Conservation (phyloP, 2,888 invertebrate species). For the Thera britannica region DNA sequence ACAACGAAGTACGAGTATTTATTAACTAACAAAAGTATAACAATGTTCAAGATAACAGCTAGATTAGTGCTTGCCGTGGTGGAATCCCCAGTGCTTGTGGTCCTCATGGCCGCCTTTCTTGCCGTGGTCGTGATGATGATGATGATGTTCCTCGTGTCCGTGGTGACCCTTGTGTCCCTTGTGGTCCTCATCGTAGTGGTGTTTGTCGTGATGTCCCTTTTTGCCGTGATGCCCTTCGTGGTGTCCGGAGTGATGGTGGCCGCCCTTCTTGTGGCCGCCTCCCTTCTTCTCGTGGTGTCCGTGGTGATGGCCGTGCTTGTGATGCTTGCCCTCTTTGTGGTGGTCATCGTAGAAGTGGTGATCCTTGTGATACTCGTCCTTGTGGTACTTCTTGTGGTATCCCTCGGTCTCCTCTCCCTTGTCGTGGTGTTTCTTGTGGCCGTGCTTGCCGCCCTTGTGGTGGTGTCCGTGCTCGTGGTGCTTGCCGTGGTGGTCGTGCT, state of each 20-base stretch:
- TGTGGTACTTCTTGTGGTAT: conserved; percentile 93
- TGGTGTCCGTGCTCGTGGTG: conserved; percentile 92
- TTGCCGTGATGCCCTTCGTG: conserved; percentile 91
- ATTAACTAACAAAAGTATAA: conserved; percentile 63
- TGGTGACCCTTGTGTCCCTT: conserved; percentile 92
- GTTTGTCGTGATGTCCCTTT: conserved; percentile 92
- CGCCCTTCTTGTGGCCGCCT: conserved; percentile 92
- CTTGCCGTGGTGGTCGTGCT: conserved; percentile 89
- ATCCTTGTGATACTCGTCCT: conserved; percentile 94
- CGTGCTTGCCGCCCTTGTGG: conserved; percentile 91
- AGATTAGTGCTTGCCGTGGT: conserved; percentile 82
- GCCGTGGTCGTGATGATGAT: conserved; percentile 90
- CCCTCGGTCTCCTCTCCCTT: conserved; percentile 93
- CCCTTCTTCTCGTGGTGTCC: conserved; percentile 91
- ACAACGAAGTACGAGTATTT: conserved; percentile 59
- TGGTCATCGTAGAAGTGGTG: conserved; percentile 95
- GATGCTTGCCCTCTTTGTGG: conserved; percentile 93
- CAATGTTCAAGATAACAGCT: conserved; percentile 55
- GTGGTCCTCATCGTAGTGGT: conserved; percentile 92
- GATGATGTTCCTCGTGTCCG: conserved; percentile 90
- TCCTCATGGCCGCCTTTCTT: conserved; percentile 91
- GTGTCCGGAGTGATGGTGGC: conserved; percentile 90
- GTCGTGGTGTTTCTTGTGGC: conserved; percentile 92
- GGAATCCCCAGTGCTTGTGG: conserved; percentile 90
- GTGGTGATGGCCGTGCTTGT: conserved; percentile 91